These are phyloP conservation scores for Crotalus tigris DNA, from an alignment of 2,113 vertebrate genomes.

Conservation along the genomic window DNA sequence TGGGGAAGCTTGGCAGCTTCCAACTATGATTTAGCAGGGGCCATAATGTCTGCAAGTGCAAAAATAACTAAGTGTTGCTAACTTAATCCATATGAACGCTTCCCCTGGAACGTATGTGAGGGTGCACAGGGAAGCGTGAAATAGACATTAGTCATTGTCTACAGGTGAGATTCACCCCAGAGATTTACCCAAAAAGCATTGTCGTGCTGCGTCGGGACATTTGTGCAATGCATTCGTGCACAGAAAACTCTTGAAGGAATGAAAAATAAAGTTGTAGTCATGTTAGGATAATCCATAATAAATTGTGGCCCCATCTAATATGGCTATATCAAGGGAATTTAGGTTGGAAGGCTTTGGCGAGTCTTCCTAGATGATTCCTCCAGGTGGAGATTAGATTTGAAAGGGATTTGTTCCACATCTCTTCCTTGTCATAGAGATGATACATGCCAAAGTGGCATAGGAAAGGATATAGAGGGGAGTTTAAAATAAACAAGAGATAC, in stretches of 20 bases:
- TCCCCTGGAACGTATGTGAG: conserved; percentile 62
- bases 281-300: neutral
- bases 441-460: neutral
- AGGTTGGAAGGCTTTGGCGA: neutral
- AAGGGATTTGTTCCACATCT: neutral
- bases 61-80: conserved; percentile 79
- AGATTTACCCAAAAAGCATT: conserved; percentile 67
- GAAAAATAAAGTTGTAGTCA: conserved; percentile 44
- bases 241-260: conserved; percentile 55
- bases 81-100: conserved; percentile 82
- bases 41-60: conserved; percentile 66
- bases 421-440: neutral
- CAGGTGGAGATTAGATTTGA: neutral
- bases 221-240: conserved; percentile 69
- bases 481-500: neutral
- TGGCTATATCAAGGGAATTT: conserved; percentile 2
- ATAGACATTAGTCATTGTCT: conserved; percentile 74
- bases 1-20: conserved; percentile 75
- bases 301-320: neutral
- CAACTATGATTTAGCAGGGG: conserved; percentile 71
- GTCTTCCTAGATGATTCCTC: conserved; percentile 7
- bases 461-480: neutral
- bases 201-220: conserved; percentile 65
- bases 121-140: conserved; percentile 65
- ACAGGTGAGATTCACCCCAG: conserved; percentile 71